These are phyloP conservation scores for Macrotis lagotis DNA, from an alignment of 2,113 vertebrate species.

Conservation along the genomic window DNA sequence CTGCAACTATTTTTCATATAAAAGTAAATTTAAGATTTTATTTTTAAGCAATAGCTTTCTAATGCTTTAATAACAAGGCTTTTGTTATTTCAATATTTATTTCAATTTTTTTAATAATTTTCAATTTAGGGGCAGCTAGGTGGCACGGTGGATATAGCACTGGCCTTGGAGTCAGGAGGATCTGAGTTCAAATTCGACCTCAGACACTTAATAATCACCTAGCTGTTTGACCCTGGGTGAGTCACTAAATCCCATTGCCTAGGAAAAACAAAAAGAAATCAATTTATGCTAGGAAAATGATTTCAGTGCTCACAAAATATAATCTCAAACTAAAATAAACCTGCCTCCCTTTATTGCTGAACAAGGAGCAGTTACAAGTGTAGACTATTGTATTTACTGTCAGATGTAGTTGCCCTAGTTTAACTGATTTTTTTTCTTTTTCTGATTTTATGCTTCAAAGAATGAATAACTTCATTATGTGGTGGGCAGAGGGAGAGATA, in stretches of 20 bases:
- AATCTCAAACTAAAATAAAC: neutral
- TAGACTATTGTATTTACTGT: neutral
- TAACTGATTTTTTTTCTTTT: neutral
- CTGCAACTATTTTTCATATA: neutral
- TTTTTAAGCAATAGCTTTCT: neutral
- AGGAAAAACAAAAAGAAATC: too few species aligned
- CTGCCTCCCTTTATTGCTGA: neutral
- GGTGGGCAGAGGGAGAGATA: neutral
- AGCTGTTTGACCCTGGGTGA: too few species aligned
- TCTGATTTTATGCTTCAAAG: neutral
- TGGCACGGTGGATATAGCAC: too few species aligned
- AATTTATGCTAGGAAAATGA: constrained; percentile 19
- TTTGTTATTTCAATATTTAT: too few species aligned
- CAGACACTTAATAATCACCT: too few species aligned
- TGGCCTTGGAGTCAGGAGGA: too few species aligned
- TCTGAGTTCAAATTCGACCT: too few species aligned
- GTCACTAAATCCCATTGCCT: too few species aligned
- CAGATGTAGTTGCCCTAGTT: neutral
- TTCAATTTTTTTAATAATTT: too few species aligned
- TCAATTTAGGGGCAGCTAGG: too few species aligned
- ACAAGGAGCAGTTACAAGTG: neutral
- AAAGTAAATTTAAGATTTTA: constrained; percentile 17
- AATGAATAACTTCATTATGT: neutral
- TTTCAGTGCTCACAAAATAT: neutral
- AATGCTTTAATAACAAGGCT: neutral